Percentiles rank a stretch among this genome's conserved stretches.
phyloP scores from a whole-genome alignment of 2,797 vertebrate genomes.

The Malurus leucopterus region DNA sequence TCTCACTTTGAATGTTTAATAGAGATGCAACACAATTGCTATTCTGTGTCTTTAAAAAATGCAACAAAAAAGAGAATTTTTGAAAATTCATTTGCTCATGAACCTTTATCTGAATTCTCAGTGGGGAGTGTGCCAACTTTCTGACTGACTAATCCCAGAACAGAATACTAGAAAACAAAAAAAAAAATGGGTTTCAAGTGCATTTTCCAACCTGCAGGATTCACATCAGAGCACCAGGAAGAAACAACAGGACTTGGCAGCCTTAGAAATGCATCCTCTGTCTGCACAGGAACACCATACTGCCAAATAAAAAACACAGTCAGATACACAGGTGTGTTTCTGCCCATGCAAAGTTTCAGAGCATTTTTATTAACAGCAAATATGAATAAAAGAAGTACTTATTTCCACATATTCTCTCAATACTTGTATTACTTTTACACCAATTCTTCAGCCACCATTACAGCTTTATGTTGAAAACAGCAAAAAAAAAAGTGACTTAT shows the following conservation, averaged over 20 bases:
- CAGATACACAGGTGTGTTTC: neutral
- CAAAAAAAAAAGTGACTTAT: neutral
- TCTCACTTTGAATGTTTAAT: neutral
- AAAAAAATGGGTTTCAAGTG: neutral
- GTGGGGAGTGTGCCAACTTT: neutral
- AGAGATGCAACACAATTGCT: neutral
- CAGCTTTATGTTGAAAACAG: neutral
- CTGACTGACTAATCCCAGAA: neutral
- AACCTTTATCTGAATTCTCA: neutral
- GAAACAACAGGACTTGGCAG: conserved; percentile 80
- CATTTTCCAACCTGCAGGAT: conserved; percentile 81
- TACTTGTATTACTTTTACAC: neutral
- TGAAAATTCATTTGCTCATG: neutral
- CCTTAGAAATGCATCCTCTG: conserved; percentile 66
- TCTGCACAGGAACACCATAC: conserved; percentile 80
- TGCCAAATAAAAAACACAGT: conserved; percentile 56
- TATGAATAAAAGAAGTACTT: neutral
- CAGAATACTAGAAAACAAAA: neutral
- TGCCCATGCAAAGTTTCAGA: neutral
- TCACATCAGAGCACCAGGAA: conserved; percentile 80
- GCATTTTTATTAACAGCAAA: neutral
- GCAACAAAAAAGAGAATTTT: neutral
- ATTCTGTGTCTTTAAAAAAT: neutral
- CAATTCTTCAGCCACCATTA: neutral
- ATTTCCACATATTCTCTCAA: neutral